These are phyloP conservation scores for Gortyna flavago DNA, from an alignment of 2,888 invertebrate species.

Conservation along the genomic window DNA sequence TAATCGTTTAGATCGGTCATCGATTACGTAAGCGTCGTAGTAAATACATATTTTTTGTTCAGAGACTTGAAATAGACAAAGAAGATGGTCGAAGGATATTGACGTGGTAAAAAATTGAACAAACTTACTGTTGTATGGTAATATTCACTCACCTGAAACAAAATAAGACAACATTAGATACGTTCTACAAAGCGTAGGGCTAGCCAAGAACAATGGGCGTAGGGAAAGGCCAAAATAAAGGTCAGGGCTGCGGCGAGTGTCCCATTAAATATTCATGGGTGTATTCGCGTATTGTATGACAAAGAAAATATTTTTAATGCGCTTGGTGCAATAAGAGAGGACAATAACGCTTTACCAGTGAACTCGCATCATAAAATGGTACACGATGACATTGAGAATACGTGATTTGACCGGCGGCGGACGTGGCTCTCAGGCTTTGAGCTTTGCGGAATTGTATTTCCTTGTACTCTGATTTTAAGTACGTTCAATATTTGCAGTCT, in stretches of 20 bases:
- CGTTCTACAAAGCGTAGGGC: conserved; percentile 68
- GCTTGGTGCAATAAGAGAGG: conserved; percentile 71
- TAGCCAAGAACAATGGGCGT: conserved; percentile 80
- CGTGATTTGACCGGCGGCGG: conserved; percentile 71
- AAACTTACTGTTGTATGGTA: conserved; percentile 56
- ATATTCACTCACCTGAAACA: conserved; percentile 73
- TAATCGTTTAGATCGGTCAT: conserved; percentile 79
- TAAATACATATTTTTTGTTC: conserved; percentile 62
- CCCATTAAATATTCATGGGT: conserved; percentile 86
- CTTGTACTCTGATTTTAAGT: conserved; percentile 62
- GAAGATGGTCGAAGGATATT: conserved; percentile 39
- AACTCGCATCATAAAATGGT: conserved; percentile 71
- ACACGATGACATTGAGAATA: conserved; percentile 76
- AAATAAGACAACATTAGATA: conserved; percentile 79
- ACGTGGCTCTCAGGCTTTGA: conserved; percentile 46
- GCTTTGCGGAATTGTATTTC: conserved; percentile 64
- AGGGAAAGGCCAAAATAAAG: conserved; percentile 85
- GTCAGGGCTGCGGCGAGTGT: conserved; percentile 80
- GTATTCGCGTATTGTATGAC: conserved; percentile 81
- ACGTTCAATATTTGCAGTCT: conserved; percentile 53
- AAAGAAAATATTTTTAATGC: conserved; percentile 79
- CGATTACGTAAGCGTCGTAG: conserved; percentile 78
- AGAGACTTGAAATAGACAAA: conserved; percentile 50
- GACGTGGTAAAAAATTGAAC: conserved; percentile 41
- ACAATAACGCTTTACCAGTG: conserved; percentile 65